These are phyloP conservation scores for Molossus alvarezi DNA, from an alignment of 2,797 vertebrate genomes.

Conservation along the genomic window DNA sequence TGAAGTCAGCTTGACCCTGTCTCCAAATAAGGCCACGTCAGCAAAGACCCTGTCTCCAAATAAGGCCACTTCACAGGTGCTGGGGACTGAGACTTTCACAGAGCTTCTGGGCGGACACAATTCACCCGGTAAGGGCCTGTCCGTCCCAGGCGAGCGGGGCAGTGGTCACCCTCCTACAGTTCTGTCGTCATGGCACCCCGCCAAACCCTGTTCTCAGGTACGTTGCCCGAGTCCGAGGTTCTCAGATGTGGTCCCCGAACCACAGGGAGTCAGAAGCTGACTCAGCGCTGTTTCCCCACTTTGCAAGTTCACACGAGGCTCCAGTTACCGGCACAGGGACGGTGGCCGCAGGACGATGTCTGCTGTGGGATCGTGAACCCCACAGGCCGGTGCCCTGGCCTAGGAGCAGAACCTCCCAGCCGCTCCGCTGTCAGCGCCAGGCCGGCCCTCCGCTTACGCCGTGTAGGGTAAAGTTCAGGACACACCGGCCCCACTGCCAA, in stretches of 20 bases:
- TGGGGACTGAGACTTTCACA: neutral
- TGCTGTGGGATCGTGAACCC: neutral
- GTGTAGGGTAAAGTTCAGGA: conserved; percentile 33
- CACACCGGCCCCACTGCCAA: neutral
- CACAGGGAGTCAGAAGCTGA: no score
- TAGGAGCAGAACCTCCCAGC: neutral
- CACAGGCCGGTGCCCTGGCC: neutral
- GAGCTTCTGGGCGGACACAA: neutral
- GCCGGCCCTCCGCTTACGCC: neutral
- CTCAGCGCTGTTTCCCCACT: neutral
- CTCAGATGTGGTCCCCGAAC: neutral
- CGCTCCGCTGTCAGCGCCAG: neutral
- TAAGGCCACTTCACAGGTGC: neutral
- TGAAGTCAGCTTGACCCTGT: neutral
- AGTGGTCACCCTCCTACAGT: no score
- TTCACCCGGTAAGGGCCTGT: neutral
- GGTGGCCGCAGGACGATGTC: neutral
- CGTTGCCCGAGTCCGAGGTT: neutral
- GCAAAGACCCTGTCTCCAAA: neutral
- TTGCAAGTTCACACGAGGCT: neutral
- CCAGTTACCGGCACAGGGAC: neutral
- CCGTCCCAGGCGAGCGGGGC: neutral
- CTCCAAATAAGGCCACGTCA: neutral
- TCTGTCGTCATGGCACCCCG: rapidly evolving
- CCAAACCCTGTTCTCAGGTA: neutral